Evolutionary conservation across 2,113 vertebrate species (phyloP).

Genomic region (Pangasianodon hypophthalmus): DNA sequence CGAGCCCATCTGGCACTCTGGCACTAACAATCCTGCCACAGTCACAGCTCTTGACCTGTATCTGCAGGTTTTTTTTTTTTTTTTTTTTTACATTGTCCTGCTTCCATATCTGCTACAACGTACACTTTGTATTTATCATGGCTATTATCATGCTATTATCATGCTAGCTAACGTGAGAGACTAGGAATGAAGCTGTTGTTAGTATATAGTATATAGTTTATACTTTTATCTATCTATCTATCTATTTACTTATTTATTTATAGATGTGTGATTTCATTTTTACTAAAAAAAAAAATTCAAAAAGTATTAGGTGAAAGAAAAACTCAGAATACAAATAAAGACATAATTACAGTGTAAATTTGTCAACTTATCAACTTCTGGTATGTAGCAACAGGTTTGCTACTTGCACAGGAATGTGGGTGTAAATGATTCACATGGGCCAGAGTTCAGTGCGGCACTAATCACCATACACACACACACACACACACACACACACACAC

Average conservation of each 20-base stretch:
- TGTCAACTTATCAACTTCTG: background rate
- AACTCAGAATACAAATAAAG: background rate
- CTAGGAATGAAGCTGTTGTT: background rate
- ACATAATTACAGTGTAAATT: background rate
- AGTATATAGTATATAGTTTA: background rate
- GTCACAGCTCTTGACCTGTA: too few relatives aligned
- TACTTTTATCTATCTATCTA: background rate
- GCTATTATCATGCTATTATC: background rate
- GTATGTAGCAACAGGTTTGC: constrained; percentile 9
- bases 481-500: constrained; percentile 26
- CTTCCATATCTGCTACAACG: background rate
- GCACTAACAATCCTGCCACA: background rate
- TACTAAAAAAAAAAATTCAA: background rate
- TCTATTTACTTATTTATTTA: background rate
- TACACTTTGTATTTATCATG: too few relatives aligned
- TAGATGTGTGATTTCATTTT: background rate
- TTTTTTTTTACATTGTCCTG: background rate
- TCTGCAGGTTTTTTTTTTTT: background rate
- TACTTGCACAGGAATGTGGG: background rate
- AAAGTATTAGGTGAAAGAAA: background rate
- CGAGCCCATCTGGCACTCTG: background rate
- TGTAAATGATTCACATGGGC: constrained; percentile 25
- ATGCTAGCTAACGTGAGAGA: background rate
- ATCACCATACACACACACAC: background rate
- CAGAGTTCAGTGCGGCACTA: background rate